Base-by-base conservation (phyloP, 1,140 invertebrate genomes). In the Aphaenogaster rudis region DNA sequence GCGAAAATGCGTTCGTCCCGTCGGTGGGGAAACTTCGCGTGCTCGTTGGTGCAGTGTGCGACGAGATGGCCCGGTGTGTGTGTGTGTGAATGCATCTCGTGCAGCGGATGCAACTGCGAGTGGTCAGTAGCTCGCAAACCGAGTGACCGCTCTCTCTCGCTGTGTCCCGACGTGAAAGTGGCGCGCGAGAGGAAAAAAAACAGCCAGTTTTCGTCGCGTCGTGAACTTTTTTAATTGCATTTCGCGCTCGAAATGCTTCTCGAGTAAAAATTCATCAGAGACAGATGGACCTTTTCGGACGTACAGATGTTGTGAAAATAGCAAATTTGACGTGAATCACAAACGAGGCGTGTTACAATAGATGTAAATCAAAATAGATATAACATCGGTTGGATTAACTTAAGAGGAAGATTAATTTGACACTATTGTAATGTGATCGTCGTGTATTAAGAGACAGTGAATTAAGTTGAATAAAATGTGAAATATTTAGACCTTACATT, bases 61-160 rank as follows among this genome's bases (percentile, higher is more conserved):
- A 91, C 85, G 87, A 88, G 88, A 89, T 86, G 92, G 92, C 92
- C 45, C 84, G 74, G 48, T 84, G 84, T 92, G 86, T 92, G 93
- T 94, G 92, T 94, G 93, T 92, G 94, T 94, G 93, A 93, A 93
- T 95, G 94, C 94, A 94, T 94, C 94, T 93, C 93, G 78, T 95
- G 93, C 94, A 94, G 90, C 91, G 92, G 94, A 94, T 94, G 94
- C 93, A 94, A 92, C 92, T 90, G 91, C 89, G 92, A 93, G 92
- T 92, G 94, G 94, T 95, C 94, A 95, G 94, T 95, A 91, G 92
- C 87, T 91, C 94, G 92, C 87, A 90, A 94, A 89, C 90, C 92
- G 94, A 94, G 93, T 94, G 94, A 93, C 93, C 94, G 94, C 89
- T 94, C 93, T 88, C 77, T 74, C 86, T 90, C 80, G 86, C 33